Conservation (phyloP, 1,140 invertebrate genomes). For the Cydia amplana region DNA sequence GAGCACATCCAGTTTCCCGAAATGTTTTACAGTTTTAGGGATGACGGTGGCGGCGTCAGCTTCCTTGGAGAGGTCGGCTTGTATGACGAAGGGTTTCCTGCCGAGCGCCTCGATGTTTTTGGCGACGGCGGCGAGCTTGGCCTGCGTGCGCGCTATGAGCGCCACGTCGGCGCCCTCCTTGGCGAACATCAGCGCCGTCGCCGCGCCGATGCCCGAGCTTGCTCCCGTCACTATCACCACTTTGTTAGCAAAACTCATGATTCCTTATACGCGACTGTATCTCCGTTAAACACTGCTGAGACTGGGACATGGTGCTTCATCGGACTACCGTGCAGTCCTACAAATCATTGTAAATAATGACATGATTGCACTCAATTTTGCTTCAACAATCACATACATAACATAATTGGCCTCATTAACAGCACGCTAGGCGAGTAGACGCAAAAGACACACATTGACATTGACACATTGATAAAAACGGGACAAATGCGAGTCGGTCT, state of each 20-base stretch:
- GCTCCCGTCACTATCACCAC: slow-evolving; percentile 87
- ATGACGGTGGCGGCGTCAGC: slow-evolving; percentile 81
- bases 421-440: no score
- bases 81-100: slow-evolving; percentile 75
- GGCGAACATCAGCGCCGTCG: slow-evolving; percentile 86
- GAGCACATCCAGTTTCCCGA: slow-evolving; percentile 82
- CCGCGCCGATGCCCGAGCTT: slow-evolving; percentile 91
- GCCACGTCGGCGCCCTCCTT: slow-evolving; percentile 84
- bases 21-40: slow-evolving; percentile 80
- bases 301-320: no score
- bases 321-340: no score
- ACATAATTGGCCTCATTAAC: no score
- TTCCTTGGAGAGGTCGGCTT: slow-evolving; percentile 84
- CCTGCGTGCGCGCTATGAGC: slow-evolving; percentile 87
- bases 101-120: slow-evolving; percentile 79
- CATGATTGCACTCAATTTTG: no score
- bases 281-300: no score
- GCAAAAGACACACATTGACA: no score
- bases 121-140: slow-evolving; percentile 75
- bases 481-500: no score
- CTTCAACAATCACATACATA: no score
- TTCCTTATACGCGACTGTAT: background rate
- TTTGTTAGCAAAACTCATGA: slow-evolving; percentile 71
- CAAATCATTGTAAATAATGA: no score
- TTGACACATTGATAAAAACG: no score